These are phyloP conservation scores for Diadophis punctatus DNA, from an alignment of 2,113 vertebrate species.

Conservation along the genomic window DNA sequence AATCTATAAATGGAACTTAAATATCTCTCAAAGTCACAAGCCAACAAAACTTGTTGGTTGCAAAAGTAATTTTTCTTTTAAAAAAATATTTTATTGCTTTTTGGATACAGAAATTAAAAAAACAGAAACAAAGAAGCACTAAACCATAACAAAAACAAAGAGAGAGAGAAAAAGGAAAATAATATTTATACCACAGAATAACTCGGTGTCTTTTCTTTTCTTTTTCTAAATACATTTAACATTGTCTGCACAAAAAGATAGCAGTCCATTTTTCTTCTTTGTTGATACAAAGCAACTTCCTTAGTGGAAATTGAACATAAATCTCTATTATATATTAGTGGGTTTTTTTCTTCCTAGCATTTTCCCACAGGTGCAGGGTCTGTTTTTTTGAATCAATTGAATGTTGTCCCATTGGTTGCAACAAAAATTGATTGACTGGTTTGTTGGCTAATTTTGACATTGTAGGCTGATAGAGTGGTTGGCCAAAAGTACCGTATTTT, in stretches of 20 bases:
- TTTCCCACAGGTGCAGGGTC: too few relatives aligned
- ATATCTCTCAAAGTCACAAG: not conserved
- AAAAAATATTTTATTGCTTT: not conserved
- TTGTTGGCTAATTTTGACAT: too few relatives aligned
- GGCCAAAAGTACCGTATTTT: too few relatives aligned
- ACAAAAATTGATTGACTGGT: too few relatives aligned
- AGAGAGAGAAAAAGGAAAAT: not conserved
- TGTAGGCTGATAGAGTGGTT: too few relatives aligned
- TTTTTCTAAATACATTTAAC: not conserved
- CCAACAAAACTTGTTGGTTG: not conserved
- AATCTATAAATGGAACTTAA: not conserved
- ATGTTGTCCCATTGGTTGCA: too few relatives aligned
- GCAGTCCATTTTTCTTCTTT: not conserved
- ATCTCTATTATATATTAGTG: not conserved
- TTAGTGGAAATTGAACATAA: not conserved
- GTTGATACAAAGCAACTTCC: not conserved
- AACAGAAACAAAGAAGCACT: not conserved
- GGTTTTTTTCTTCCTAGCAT: too few relatives aligned
- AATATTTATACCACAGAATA: not conserved
- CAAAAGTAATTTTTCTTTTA: not conserved
- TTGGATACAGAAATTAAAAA: not conserved
- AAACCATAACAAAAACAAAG: not conserved
- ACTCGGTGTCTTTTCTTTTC: not conserved
- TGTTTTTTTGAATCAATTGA: too few relatives aligned
- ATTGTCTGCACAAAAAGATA: not conserved